These are phyloP conservation scores for Cheilosia urbana DNA, from an alignment of 2,888 invertebrate genomes.

Conservation along the genomic window DNA sequence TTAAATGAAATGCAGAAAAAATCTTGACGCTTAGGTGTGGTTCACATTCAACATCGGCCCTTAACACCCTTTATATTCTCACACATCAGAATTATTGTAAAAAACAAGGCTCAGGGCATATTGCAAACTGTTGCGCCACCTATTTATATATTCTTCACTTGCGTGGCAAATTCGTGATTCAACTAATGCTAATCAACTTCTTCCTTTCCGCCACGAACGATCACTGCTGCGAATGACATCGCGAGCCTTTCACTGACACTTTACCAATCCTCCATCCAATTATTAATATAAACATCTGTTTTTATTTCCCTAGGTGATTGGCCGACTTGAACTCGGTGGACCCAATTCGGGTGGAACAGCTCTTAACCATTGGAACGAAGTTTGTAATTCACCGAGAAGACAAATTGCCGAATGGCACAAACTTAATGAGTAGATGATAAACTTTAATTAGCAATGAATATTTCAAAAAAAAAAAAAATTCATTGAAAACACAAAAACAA, in stretches of 20 bases:
- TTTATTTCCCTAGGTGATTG: constrained; percentile 90
- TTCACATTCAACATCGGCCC: too few relatives aligned
- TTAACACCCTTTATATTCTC: too few relatives aligned
- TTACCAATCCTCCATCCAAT: not conserved
- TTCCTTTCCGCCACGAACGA: too few relatives aligned
- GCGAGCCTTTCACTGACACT: not conserved
- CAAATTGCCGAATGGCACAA: constrained; percentile 99
- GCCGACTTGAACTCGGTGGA: constrained; percentile 96
- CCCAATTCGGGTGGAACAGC: constrained; percentile 91
- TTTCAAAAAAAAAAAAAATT: constrained; percentile 17
- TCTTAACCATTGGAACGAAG: constrained; percentile 98
- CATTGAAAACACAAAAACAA: constrained; percentile 46
- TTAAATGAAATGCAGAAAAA: too few relatives aligned
- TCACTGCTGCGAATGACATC: too few relatives aligned
- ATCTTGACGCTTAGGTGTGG: too few relatives aligned
- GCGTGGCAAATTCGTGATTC: too few relatives aligned
- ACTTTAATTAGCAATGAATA: constrained; percentile 33
- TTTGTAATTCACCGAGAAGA: constrained; percentile 97
- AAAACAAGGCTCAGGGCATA: too few relatives aligned
- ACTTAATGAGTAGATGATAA: constrained; percentile 90
- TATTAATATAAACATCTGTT: not conserved
- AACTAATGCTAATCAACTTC: too few relatives aligned
- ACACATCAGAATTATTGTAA: too few relatives aligned
- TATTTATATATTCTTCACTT: too few relatives aligned
- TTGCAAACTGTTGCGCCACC: too few relatives aligned